These are phyloP conservation scores for Orius insidiosus DNA, from an alignment of 1,140 invertebrate genomes.

Conservation along the genomic window DNA sequence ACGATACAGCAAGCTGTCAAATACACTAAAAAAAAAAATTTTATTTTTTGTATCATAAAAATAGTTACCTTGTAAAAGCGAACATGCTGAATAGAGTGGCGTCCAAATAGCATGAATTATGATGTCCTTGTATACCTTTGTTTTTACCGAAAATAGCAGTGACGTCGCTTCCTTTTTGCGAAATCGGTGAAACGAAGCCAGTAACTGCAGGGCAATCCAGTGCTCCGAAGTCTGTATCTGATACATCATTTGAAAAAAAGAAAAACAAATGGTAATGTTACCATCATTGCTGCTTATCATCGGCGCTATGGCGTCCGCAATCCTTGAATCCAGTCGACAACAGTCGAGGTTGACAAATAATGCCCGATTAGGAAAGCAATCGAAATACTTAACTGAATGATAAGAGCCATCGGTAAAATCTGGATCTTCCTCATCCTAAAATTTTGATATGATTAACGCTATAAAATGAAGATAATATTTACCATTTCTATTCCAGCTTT, in stretches of 20 bases:
- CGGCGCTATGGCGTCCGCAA: constrained; percentile 35
- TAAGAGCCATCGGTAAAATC: constrained; percentile 58
- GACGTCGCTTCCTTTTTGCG: constrained; percentile 38
- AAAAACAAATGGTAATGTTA: background rate
- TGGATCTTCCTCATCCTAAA: constrained; percentile 48
- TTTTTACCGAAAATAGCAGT: constrained; percentile 54
- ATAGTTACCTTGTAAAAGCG: constrained; percentile 56
- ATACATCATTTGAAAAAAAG: background rate
- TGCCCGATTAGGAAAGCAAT: constrained; percentile 48
- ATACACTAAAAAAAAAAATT: constrained; percentile 41
- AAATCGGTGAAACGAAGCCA: constrained; percentile 63
- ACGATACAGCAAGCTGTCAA: constrained; percentile 74
- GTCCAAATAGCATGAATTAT: constrained; percentile 95
- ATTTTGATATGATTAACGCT: background rate
- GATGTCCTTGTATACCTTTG: constrained; percentile 88
- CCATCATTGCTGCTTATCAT: background rate
- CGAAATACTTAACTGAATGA: constrained; percentile 49
- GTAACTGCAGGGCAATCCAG: constrained; percentile 56
- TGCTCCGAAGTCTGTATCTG: constrained; percentile 30
- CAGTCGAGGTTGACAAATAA: constrained; percentile 59
- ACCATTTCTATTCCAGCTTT: constrained; percentile 54
- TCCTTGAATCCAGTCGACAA: constrained; percentile 59
- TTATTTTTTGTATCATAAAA: constrained; percentile 3
- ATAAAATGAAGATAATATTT: constrained; percentile 16
- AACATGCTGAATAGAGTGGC: constrained; percentile 95